Conservation (phyloP, 2,888 invertebrate genomes). For the Pammene fasciana region DNA sequence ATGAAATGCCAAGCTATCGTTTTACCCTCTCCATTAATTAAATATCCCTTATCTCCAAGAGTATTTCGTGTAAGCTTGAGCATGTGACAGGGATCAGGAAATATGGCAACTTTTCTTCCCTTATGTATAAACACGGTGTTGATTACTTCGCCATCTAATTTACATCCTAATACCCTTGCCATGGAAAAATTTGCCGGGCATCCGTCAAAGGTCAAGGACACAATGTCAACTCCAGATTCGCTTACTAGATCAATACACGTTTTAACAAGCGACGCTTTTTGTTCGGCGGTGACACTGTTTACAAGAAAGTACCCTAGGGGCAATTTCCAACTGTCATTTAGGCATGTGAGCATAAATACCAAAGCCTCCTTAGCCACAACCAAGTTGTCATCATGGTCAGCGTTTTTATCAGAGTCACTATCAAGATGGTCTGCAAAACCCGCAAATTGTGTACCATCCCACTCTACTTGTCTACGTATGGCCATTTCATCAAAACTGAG, state of each 20-base stretch:
- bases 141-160: slow-evolving; percentile 11
- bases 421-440: slow-evolving; percentile 32
- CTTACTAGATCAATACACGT: slow-evolving; percentile 16
- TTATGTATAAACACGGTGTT: too few species aligned
- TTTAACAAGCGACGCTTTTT: slow-evolving; percentile 24
- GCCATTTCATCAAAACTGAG: slow-evolving; percentile 41
- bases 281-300: slow-evolving; percentile 27
- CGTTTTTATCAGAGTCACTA: slow-evolving; percentile 4
- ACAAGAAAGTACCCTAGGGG: slow-evolving; percentile 38
- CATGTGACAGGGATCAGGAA: slow-evolving; percentile 17
- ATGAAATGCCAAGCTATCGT: slow-evolving; percentile 8
- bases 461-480: slow-evolving; percentile 26
- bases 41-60: not conserved
- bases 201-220: slow-evolving; percentile 28
- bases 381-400: not conserved
- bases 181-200: slow-evolving; percentile 28
- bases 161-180: slow-evolving; percentile 21
- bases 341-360: slow-evolving; percentile 36
- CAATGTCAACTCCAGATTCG: slow-evolving; percentile 25
- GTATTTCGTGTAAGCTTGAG: slow-evolving; percentile 5
- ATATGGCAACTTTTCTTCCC: slow-evolving; percentile 10
- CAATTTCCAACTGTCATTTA: slow-evolving; percentile 40
- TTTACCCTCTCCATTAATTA: not conserved
- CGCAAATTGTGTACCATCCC: slow-evolving; percentile 34
- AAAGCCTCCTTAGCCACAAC: slow-evolving; percentile 31